These are phyloP conservation scores for Cyanoderma ruficeps DNA, from an alignment of 2,113 vertebrate genomes.

Conservation along the genomic window DNA sequence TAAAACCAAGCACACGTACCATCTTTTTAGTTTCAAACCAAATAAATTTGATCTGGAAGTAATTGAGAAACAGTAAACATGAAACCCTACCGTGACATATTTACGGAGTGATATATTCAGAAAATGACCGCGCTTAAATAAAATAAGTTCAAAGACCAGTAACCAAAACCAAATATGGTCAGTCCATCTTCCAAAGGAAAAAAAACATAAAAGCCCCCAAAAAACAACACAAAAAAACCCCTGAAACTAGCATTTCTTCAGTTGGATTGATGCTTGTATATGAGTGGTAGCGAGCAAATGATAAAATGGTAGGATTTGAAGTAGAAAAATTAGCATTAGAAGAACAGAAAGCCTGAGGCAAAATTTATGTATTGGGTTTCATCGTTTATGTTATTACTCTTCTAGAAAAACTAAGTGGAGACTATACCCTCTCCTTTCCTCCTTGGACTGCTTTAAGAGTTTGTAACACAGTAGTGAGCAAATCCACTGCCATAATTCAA, in stretches of 20 bases:
- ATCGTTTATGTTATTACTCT: not conserved
- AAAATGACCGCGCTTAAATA: slow-evolving; percentile 45
- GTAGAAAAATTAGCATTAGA: not conserved
- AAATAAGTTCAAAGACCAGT: slow-evolving; percentile 54
- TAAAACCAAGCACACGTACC: not conserved
- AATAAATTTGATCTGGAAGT: slow-evolving; percentile 61
- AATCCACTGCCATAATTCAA: not conserved
- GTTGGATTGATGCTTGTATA: not conserved
- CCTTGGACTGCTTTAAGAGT: not conserved
- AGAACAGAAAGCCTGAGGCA: not conserved
- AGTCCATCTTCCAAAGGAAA: not conserved
- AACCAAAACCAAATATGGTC: slow-evolving; percentile 55
- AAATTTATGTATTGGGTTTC: not conserved
- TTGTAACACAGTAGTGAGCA: not conserved
- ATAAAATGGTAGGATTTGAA: not conserved
- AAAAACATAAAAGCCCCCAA: not conserved
- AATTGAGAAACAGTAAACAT: slow-evolving; percentile 60
- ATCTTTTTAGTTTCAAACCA: slow-evolving; percentile 25
- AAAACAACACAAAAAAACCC: not conserved
- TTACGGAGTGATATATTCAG: slow-evolving; percentile 42
- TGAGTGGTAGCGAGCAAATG: not conserved
- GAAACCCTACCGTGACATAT: slow-evolving; percentile 52
- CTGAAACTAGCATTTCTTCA: not conserved
- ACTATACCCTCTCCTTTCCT: not conserved
- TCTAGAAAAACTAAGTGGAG: not conserved